A percentile compares a stretch with the other conserved stretches of the same genome.
These are phyloP conservation scores for Netta rufina DNA, from an alignment of 2,797 vertebrate genomes.

Conservation along the genomic window DNA sequence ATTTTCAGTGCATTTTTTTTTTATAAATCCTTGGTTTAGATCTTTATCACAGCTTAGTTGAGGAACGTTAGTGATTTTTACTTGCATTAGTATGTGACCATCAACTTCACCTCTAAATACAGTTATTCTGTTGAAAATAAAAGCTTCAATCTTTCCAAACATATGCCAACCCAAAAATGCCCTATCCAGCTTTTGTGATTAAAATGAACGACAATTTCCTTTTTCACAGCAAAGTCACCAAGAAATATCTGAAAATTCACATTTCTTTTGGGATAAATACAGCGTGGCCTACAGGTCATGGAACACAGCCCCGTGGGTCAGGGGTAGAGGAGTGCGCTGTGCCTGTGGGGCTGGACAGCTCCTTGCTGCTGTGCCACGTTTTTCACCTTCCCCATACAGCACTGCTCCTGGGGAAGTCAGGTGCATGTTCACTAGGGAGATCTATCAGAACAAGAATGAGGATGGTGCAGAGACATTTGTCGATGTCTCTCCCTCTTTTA, in stretches of 20 bases:
- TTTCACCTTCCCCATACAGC: neutral
- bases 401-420: neutral
- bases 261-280: neutral
- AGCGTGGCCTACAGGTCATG: neutral
- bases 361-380: neutral
- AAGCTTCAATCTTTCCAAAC: neutral
- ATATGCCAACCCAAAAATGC: neutral
- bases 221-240: neutral
- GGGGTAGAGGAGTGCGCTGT: neutral
- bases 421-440: neutral
- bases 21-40: neutral
- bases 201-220: neutral
- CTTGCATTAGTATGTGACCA: neutral
- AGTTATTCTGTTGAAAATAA: neutral
- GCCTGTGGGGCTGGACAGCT: rapidly evolving
- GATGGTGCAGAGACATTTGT: neutral
- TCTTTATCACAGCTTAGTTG: neutral
- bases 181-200: neutral
- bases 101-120: neutral
- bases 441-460: neutral
- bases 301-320: neutral
- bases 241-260: neutral
- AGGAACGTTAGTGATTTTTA: neutral
- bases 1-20: neutral
- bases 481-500: neutral